These are phyloP conservation scores for Lamellibrachia satsuma DNA, from an alignment of 2,888 invertebrate species.

Conservation along the genomic window DNA sequence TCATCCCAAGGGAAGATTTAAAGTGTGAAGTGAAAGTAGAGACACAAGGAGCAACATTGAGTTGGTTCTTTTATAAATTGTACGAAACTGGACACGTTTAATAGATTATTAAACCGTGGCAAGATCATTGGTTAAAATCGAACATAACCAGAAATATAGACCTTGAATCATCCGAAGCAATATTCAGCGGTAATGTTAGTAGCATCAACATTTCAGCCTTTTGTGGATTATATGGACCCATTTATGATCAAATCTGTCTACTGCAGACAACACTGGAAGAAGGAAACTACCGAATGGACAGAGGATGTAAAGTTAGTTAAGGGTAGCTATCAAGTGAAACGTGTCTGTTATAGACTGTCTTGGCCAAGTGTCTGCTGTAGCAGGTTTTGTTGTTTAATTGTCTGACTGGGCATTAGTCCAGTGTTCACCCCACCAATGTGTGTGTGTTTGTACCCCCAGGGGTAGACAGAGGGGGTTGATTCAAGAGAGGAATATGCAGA, in stretches of 20 bases:
- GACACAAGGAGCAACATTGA: background rate
- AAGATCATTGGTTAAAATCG: background rate
- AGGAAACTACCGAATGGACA: background rate
- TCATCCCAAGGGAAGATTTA: background rate
- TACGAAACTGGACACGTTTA: background rate
- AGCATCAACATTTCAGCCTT: background rate
- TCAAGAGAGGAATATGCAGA: background rate
- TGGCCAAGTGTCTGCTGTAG: background rate
- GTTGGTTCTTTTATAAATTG: background rate
- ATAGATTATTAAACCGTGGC: background rate
- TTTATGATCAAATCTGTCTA: background rate
- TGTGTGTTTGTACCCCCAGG: constrained; percentile 7
- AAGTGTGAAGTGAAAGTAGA: background rate
- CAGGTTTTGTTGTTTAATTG: background rate
- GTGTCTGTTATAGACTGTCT: background rate
- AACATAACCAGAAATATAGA: background rate
- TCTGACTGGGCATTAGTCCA: background rate
- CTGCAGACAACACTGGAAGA: background rate
- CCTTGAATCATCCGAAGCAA: background rate
- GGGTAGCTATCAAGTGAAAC: background rate
- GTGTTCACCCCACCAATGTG: background rate
- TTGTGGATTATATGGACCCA: background rate
- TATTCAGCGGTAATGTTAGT: constrained; percentile 2
- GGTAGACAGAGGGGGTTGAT: background rate
- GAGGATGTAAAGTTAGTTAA: background rate